Percentiles rank a stretch among this genome's conserved stretches.
These are phyloP conservation scores for Litocranius walleri DNA, from an alignment of 2,113 vertebrate genomes.

Conservation along the genomic window DNA sequence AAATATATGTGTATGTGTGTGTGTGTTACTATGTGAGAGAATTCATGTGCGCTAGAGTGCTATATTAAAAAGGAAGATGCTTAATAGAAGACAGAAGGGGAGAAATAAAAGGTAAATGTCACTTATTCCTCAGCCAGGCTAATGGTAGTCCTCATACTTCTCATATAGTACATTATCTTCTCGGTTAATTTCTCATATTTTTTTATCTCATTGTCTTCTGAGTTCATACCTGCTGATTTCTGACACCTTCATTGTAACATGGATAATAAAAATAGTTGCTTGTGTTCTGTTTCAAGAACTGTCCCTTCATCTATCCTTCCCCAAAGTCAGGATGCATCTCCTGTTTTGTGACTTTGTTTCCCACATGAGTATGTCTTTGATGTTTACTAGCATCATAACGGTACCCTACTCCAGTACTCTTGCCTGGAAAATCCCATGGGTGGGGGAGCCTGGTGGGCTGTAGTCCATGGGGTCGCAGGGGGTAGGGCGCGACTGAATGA, in stretches of 20 bases:
- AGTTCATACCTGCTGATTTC: not conserved
- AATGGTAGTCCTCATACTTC: not conserved
- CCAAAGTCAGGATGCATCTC: too few species aligned
- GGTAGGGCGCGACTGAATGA: fast-evolving
- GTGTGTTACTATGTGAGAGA: not conserved
- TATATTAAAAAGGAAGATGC: not conserved
- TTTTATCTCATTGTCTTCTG: not conserved
- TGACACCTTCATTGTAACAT: not conserved
- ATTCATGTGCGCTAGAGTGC: not conserved
- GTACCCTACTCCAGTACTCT: too few species aligned
- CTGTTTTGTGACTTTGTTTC: not conserved
- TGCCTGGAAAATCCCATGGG: too few species aligned
- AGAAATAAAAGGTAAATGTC: not conserved
- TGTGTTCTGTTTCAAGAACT: not conserved
- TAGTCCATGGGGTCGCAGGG: fast-evolving
- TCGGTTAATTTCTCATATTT: not conserved
- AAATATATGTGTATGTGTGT: not conserved
- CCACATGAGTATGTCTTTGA: not conserved
- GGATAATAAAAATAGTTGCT: not conserved
- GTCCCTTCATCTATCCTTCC: not conserved
- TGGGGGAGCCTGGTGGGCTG: too few species aligned
- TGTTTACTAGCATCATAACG: not conserved
- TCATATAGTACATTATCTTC: not conserved
- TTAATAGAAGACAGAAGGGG: not conserved
- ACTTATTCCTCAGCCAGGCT: not conserved